These are phyloP conservation scores for Eupsittula cactorum DNA, from an alignment of 2,113 vertebrate genomes.

Conservation along the genomic window DNA sequence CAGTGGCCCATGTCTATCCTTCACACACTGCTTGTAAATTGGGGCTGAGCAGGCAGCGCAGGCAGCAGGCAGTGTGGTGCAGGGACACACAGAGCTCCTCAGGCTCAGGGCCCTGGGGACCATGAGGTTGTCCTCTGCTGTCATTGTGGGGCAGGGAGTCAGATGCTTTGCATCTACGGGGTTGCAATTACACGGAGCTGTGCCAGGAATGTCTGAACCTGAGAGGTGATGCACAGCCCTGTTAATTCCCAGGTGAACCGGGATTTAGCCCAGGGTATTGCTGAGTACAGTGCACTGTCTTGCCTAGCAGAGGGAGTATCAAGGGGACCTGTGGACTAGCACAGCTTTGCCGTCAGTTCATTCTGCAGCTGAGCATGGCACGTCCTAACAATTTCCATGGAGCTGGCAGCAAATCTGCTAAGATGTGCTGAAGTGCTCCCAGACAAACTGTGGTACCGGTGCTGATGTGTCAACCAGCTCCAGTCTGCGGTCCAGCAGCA, in stretches of 20 bases:
- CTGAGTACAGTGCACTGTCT: fast-evolving
- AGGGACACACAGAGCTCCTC: not conserved
- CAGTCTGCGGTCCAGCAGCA: not conserved
- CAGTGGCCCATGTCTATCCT: constrained; percentile 52
- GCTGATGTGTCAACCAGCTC: fast-evolving
- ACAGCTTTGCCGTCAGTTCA: fast-evolving
- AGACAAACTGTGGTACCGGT: fast-evolving
- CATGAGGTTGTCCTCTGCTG: fast-evolving
- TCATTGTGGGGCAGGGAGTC: fast-evolving
- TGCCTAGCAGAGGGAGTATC: no score
- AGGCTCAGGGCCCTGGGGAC: not conserved
- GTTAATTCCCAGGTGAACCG: not conserved
- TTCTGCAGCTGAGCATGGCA: not conserved
- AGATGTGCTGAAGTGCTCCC: not conserved
- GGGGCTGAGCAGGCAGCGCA: constrained; percentile 12
- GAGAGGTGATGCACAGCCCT: not conserved
- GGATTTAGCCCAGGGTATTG: fast-evolving
- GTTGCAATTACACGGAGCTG: fast-evolving
- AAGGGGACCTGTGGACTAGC: not conserved
- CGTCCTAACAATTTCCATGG: fast-evolving
- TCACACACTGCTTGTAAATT: constrained; percentile 53
- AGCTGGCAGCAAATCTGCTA: not conserved
- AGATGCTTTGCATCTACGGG: fast-evolving
- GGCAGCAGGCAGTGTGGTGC: not conserved
- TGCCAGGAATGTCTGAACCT: not conserved